Conservation (phyloP, 2,888 invertebrate species). For the Arge pagana region DNA sequence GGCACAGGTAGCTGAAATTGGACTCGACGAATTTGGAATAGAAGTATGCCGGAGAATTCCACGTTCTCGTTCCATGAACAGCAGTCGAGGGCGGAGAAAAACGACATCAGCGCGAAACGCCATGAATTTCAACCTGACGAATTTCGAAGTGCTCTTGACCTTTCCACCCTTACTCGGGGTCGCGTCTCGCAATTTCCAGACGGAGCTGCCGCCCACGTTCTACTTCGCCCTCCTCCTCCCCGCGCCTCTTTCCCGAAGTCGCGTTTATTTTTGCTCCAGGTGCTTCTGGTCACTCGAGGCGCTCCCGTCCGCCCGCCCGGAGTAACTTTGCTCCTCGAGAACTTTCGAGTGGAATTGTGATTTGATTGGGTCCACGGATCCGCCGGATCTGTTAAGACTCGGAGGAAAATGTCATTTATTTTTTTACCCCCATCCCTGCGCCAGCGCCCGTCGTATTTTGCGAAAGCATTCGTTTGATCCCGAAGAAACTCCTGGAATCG, state of each 20-base stretch:
- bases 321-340: slow-evolving; percentile 18
- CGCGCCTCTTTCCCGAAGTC: slow-evolving; percentile 23
- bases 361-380: slow-evolving; percentile 20
- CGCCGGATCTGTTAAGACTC: slow-evolving; percentile 4
- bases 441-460: too few relatives aligned
- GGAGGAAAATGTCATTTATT: slow-evolving; percentile 7
- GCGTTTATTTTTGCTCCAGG: slow-evolving; percentile 11
- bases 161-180: slow-evolving; percentile 8
- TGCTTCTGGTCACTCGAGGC: slow-evolving; percentile 10
- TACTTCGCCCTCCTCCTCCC: not conserved
- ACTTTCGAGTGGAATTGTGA: slow-evolving; percentile 17
- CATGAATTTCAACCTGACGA: slow-evolving; percentile 19
- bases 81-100: too few relatives aligned
- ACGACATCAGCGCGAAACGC: too few relatives aligned
- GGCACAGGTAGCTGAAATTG: too few relatives aligned
- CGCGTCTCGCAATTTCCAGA: slow-evolving; percentile 6
- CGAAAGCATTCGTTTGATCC: too few relatives aligned
- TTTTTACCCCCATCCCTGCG: too few relatives aligned
- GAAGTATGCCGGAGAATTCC: too few relatives aligned
- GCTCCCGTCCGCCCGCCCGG: slow-evolving; percentile 1
- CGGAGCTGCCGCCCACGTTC: not conserved
- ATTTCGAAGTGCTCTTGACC: slow-evolving; percentile 23
- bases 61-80: too few relatives aligned
- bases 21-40: too few relatives aligned
- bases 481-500: too few relatives aligned